Conservation (phyloP, 30 jellyfish, hydroid and myxozoan species). For the Turritopsis rubra region DNA sequence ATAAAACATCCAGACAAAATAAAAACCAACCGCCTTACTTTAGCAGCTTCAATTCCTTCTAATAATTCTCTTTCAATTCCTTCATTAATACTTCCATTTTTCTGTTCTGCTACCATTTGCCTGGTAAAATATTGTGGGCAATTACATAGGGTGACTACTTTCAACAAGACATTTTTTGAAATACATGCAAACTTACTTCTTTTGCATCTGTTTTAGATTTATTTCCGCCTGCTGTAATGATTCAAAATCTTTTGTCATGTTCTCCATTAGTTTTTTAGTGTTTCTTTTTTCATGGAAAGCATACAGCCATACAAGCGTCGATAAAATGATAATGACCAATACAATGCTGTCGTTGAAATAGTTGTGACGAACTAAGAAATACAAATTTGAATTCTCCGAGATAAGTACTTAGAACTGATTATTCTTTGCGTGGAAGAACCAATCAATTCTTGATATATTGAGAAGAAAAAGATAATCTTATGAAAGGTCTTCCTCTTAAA, state of each 20-base stretch:
- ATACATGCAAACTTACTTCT: constrained; percentile 43
- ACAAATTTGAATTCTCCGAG: too few relatives aligned
- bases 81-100: constrained; percentile 5
- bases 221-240: constrained; percentile 81
- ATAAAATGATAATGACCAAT: constrained; percentile 32
- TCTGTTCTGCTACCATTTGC: constrained; percentile 59
- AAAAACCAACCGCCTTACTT: constrained; percentile 50
- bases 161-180: not conserved
- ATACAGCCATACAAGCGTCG: constrained; percentile 62
- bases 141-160: too few relatives aligned
- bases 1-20: too few relatives aligned
- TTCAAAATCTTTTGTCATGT: constrained; percentile 80
- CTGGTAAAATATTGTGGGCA: constrained; percentile 14
- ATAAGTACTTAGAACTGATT: too few relatives aligned
- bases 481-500: too few relatives aligned
- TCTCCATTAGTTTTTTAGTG: constrained; percentile 70
- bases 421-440: too few relatives aligned
- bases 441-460: too few relatives aligned
- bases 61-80: constrained; percentile 41
- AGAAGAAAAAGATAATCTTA: too few relatives aligned
- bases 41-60: constrained; percentile 78
- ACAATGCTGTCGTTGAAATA: constrained; percentile 49
- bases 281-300: constrained; percentile 56
- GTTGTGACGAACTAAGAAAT: constrained; percentile 18
- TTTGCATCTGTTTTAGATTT: constrained; percentile 53